Evolutionary conservation across 2,113 vertebrate species (phyloP).

Genomic region (Prietella phreatophila): DNA sequence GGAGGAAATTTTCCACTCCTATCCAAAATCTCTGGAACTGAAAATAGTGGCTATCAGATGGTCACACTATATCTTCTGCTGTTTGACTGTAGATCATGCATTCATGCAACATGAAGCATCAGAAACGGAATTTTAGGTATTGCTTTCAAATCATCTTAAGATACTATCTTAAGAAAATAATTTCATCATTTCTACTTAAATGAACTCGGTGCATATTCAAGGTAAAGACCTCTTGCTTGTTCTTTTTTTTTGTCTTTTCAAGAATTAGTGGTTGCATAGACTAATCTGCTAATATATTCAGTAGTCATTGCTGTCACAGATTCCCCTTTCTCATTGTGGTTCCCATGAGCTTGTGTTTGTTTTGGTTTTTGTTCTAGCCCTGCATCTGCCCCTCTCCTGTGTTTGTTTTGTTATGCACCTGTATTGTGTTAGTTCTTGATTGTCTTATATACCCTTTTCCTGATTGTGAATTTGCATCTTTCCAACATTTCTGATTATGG

Average conservation of each 20-base stretch:
- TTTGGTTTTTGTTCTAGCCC: background rate
- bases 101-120: background rate
- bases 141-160: background rate
- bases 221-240: background rate
- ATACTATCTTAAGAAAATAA: background rate
- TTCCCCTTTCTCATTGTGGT: background rate
- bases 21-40: slow-evolving; percentile 4
- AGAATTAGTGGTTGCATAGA: background rate
- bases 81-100: slow-evolving; percentile 5
- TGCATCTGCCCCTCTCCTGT: background rate
- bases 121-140: background rate
- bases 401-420: background rate
- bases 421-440: slow-evolving; percentile 8
- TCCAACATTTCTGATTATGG: background rate
- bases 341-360: background rate
- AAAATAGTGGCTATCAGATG: slow-evolving; percentile 16
- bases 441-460: background rate
- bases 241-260: background rate
- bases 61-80: background rate
- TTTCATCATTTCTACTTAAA: background rate
- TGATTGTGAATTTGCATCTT: background rate
- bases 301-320: background rate
- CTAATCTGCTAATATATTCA: background rate
- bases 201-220: background rate
- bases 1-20: slow-evolving; percentile 8